Evolutionary conservation across 2,797 vertebrate genomes (phyloP).

Genomic region (Leontopithecus rosalia): DNA sequence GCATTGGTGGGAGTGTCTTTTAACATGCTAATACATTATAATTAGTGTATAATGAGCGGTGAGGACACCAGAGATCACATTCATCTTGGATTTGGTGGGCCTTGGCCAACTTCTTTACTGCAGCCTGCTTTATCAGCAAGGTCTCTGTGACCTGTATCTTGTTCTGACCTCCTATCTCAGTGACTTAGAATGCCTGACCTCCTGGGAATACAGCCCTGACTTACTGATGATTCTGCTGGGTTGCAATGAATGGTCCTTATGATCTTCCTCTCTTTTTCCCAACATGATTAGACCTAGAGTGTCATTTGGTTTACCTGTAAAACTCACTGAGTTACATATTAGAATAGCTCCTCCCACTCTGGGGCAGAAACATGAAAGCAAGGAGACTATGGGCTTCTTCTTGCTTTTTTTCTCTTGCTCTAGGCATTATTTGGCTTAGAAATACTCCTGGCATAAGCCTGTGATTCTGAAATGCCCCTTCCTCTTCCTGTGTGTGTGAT

Average conservation of each 20-base stretch:
- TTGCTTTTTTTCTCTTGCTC: background rate
- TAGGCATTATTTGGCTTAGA: slow-evolving; percentile 21
- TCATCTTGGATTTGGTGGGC: background rate
- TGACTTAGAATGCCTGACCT: background rate
- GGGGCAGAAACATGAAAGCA: background rate
- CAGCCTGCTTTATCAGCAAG: background rate
- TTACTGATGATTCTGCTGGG: background rate
- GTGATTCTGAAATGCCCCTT: background rate
- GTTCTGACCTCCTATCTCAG: background rate
- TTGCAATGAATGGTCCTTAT: background rate
- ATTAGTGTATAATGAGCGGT: background rate
- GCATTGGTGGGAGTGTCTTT: background rate
- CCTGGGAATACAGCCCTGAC: background rate
- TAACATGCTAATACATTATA: background rate
- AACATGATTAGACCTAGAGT: background rate
- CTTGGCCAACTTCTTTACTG: background rate
- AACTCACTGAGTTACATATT: background rate
- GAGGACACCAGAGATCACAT: background rate
- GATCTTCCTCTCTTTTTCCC: slow-evolving; percentile 25
- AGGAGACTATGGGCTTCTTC: background rate
- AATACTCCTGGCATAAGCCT: background rate
- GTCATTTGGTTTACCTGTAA: slow-evolving; percentile 29
- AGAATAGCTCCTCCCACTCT: background rate
- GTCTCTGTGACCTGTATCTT: background rate
- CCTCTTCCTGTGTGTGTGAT: background rate